Evolutionary conservation across 2,797 vertebrate species (phyloP), one percentile per base, ranked within the genome.

Genomic region (Melanotaenia pygmaea): DNA sequence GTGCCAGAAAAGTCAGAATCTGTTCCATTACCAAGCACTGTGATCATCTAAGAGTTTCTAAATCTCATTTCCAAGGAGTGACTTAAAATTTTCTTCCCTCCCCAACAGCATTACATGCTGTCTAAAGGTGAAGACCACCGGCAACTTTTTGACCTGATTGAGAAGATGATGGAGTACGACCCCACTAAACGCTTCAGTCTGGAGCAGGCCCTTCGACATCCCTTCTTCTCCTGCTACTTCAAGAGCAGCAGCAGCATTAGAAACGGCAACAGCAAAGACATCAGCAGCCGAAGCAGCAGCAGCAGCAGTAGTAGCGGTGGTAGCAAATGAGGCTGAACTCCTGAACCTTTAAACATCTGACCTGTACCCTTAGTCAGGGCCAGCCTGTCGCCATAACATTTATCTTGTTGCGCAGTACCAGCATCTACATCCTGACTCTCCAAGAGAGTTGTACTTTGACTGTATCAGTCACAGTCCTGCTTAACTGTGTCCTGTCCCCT

Each of bases 131-230:
- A 91, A 28, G 95, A 96, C 43, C 96, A 97, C 2, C 86, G 89
- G 59, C 91, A 93, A 72, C 94, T 97, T 18, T 98, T 96, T 86
- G 95, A 97, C 87, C 94, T 98, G 64, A 89, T 97, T 28, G 80
- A 94, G 81, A 96, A 94, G 86, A 95, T 97, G 96, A 61, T 99
- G 91, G 94, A 95, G 22, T 98, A 96, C 5, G 95, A 98, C 56
- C 94, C 95, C 35, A 61, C 89, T 0, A 93, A 94, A 85, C 91
- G 94, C 62, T 95, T 98, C 74, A 94, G 92, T 47, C 92, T 97
- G 45, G 90, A 86, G 2, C 96, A 98, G 86, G 94, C 96, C 4
- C 86, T 97, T 30, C 82, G 78, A 11, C 96, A 97, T 76, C 93
- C 94, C 47, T 97, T 97, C 77, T 96, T 97, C 83, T 77, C 87